Evolutionary conservation across 2,113 vertebrate genomes (phyloP).

Genomic region (Procavia capensis): DNA sequence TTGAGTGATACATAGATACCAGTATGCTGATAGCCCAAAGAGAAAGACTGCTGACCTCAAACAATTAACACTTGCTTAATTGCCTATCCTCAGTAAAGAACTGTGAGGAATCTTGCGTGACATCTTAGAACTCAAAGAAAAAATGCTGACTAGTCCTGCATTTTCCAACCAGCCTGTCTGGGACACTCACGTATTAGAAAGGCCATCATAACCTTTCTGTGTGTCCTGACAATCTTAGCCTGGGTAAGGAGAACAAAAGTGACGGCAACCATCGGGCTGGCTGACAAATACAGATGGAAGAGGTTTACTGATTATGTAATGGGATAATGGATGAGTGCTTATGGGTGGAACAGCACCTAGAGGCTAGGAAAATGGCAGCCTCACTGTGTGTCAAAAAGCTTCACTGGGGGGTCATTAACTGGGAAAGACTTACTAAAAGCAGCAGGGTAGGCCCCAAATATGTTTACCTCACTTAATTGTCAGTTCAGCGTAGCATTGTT

Average conservation of each 20-base stretch:
- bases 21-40: background rate
- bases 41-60: background rate
- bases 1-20: background rate
- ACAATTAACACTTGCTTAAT: constrained; percentile 3
- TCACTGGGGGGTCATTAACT: background rate
- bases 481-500: background rate
- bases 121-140: background rate
- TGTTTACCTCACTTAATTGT: constrained; percentile 35
- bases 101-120: background rate
- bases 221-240: constrained; percentile 2
- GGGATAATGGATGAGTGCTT: background rate
- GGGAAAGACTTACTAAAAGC: background rate
- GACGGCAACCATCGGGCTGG: background rate
- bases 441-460: background rate
- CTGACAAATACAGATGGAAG: background rate
- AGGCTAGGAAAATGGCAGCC: background rate
- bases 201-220: background rate
- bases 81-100: background rate
- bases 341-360: background rate
- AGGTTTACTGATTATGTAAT: background rate
- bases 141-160: background rate
- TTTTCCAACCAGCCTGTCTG: background rate
- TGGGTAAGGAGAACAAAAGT: background rate
- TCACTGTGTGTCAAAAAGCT: background rate
- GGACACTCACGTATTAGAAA: background rate